Evolutionary conservation across 2,888 invertebrate genomes (phyloP).

Genomic region (Caenorhabditis drosophilae): DNA sequence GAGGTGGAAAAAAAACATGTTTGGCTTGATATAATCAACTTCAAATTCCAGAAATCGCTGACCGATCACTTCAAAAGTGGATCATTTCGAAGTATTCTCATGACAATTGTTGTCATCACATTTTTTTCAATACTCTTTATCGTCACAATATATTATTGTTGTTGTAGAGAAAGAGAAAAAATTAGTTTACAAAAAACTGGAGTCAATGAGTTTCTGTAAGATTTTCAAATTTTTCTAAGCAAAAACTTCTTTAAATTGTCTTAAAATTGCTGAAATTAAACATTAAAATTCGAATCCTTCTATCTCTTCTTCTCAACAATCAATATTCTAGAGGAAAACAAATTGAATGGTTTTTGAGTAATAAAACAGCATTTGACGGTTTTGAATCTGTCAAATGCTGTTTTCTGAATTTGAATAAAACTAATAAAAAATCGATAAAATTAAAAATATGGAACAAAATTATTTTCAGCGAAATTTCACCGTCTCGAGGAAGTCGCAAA

Average conservation of each 20-base stretch:
- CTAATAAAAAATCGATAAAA: too few species aligned
- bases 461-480: slow-evolving; percentile 22
- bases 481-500: slow-evolving; percentile 15
- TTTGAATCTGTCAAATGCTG: too few species aligned
- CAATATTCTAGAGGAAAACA: too few species aligned
- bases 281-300: too few species aligned
- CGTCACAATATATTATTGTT: slow-evolving; percentile 26
- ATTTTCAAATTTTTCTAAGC: too few species aligned
- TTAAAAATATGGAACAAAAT: not conserved
- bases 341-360: too few species aligned
- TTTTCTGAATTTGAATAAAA: too few species aligned
- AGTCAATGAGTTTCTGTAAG: slow-evolving; percentile 33
- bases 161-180: slow-evolving; percentile 24
- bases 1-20: slow-evolving; percentile 12
- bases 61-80: slow-evolving; percentile 24
- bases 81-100: slow-evolving; percentile 12
- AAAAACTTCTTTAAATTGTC: too few species aligned
- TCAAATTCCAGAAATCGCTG: slow-evolving; percentile 13
- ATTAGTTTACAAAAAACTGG: slow-evolving; percentile 12
- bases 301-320: too few species aligned
- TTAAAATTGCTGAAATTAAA: too few species aligned
- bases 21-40: not conserved
- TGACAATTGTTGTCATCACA: slow-evolving; percentile 16
- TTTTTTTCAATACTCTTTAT: slow-evolving; percentile 15
- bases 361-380: too few species aligned